These are phyloP conservation scores for Therioaphis trifolii DNA, from an alignment of 2,888 invertebrate genomes.

Conservation along the genomic window DNA sequence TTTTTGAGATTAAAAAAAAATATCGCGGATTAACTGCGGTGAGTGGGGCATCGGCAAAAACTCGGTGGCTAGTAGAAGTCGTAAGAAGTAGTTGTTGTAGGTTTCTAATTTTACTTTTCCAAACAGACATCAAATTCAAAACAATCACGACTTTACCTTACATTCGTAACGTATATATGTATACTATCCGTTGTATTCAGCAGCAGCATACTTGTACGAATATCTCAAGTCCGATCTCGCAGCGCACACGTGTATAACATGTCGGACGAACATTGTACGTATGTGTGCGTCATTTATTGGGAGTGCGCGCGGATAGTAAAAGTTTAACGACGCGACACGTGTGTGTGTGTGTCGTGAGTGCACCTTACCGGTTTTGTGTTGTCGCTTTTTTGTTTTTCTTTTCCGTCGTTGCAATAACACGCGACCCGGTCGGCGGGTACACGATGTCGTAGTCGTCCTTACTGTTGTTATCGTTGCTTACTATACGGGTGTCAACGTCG, in stretches of 20 bases:
- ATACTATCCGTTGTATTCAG: no score
- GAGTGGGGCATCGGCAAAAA: no score
- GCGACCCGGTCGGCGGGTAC: no score
- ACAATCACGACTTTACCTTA: not conserved
- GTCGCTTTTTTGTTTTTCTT: not conserved
- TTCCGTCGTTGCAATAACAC: not conserved
- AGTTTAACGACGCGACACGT: not conserved
- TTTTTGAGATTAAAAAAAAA: not conserved
- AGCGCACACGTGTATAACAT: no score
- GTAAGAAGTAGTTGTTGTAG: not conserved
- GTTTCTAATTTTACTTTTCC: constrained; percentile 46
- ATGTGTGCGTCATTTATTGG: not conserved
- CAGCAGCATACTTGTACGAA: no score
- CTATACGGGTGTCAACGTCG: no score
- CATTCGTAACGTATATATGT: no score
- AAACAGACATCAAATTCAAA: constrained; percentile 15
- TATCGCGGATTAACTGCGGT: not conserved
- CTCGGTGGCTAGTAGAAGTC: no score
- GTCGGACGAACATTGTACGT: not conserved
- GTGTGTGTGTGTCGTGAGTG: no score
- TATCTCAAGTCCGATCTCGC: no score
- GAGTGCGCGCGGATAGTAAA: not conserved
- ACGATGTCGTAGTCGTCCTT: no score
- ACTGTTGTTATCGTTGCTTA: no score
- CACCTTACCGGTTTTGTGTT: constrained; percentile 6